Evolutionary conservation across 1,140 invertebrate genomes (phyloP).

Genomic region (Zaprionus africanus): DNA sequence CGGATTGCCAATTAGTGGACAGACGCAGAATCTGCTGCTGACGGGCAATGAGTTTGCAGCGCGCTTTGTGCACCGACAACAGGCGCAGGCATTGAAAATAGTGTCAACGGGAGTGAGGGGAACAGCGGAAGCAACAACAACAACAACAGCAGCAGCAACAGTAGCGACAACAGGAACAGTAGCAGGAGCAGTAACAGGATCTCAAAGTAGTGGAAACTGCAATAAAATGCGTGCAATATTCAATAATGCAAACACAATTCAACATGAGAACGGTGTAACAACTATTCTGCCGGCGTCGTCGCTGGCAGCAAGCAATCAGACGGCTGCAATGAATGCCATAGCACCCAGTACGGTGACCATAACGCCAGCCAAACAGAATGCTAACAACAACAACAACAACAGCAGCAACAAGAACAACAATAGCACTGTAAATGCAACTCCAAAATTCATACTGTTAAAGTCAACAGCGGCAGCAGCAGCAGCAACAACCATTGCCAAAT

Average conservation of each 20-base stretch:
- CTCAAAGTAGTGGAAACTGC: conserved; percentile 62
- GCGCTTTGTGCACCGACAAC: conserved; percentile 67
- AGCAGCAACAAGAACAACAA: background rate
- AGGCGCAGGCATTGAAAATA: conserved; percentile 38
- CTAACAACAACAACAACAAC: conserved; percentile 24
- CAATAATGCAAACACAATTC: conserved; percentile 72
- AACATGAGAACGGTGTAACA: conserved; percentile 80
- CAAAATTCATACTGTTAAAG: conserved; percentile 67
- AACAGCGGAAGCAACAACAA: conserved; percentile 8
- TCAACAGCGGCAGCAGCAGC: conserved; percentile 16
- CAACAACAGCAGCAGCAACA: conserved; percentile 13
- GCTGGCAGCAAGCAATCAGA: conserved; percentile 71
- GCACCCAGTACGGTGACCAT: conserved; percentile 80
- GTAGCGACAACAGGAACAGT: conserved; percentile 6
- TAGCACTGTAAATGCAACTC: conserved; percentile 7
- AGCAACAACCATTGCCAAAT: conserved; percentile 24
- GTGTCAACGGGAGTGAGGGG: conserved; percentile 7
- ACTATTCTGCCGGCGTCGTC: conserved; percentile 79
- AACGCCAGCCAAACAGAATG: conserved; percentile 67
- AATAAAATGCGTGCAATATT: conserved; percentile 82
- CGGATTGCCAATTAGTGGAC: conserved; percentile 70
- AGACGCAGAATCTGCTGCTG: conserved; percentile 74
- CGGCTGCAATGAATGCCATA: conserved; percentile 77
- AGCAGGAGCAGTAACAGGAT: conserved; percentile 38
- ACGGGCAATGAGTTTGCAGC: conserved; percentile 78